These are phyloP conservation scores for Ciconia stormi DNA, from an alignment of 2,113 vertebrate species.

Conservation along the genomic window DNA sequence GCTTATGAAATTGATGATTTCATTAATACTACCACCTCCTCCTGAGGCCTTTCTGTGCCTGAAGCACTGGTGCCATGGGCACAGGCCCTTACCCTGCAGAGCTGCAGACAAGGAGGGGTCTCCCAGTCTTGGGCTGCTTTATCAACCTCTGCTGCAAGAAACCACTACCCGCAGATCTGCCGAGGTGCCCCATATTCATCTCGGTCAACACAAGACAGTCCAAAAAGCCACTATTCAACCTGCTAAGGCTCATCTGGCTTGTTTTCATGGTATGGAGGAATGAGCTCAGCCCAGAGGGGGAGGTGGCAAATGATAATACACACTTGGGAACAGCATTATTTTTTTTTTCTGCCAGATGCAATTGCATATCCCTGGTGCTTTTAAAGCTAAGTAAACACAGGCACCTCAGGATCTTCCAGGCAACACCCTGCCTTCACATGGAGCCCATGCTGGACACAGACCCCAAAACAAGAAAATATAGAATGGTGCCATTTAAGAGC, in stretches of 20 bases:
- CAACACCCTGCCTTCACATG: not conserved
- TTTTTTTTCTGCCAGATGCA: not conserved
- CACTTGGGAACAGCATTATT: not conserved
- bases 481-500: not conserved
- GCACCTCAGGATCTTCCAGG: not conserved
- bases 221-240: not conserved
- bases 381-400: not conserved
- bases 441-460: not conserved
- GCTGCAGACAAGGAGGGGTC: not conserved
- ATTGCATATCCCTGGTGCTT: not conserved
- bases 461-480: not conserved
- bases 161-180: not conserved
- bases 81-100: not conserved
- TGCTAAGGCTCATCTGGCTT: not conserved
- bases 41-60: not conserved
- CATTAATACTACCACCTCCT: not conserved
- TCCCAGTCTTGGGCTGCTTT: not conserved
- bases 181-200: not conserved
- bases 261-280: not conserved
- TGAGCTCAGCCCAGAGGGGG: not conserved
- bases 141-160: not conserved
- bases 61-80: not conserved
- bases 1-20: not conserved
- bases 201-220: not conserved
- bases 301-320: not conserved